A percentile compares a stretch with the other conserved stretches of the same genome.
Evolutionary conservation across 2,888 invertebrate genomes (phyloP).

Genomic region (Calameuta filiformis): DNA sequence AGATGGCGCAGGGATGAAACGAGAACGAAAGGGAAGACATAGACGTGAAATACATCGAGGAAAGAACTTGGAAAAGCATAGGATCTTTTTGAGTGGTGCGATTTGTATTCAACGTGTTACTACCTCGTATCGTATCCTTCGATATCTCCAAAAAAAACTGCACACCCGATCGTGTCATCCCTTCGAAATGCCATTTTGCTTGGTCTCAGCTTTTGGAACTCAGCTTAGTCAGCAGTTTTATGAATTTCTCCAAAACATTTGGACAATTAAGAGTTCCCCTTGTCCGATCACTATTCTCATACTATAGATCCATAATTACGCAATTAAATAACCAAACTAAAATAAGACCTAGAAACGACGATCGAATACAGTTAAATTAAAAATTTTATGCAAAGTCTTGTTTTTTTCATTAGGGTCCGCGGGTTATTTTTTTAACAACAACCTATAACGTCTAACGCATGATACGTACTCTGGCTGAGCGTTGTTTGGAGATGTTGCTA

Average conservation of each 20-base stretch:
- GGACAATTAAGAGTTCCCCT: background rate
- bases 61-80: conserved; percentile 3
- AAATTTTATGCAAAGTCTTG: no score
- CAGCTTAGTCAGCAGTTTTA: conserved; percentile 5
- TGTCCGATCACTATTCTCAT: background rate
- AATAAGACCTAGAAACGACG: background rate
- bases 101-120: conserved; percentile 42
- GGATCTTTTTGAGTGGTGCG: conserved; percentile 32
- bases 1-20: background rate
- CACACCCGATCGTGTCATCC: conserved; percentile 19
- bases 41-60: background rate
- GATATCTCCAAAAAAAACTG: conserved; percentile 40
- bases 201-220: conserved; percentile 13
- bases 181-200: conserved; percentile 21
- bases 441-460: background rate
- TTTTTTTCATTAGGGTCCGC: background rate
- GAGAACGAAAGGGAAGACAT: background rate
- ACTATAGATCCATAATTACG: background rate
- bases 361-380: background rate
- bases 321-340: background rate
- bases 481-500: background rate
- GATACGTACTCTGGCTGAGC: background rate
- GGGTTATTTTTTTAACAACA: background rate
- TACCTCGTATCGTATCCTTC: conserved; percentile 30
- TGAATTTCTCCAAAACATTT: background rate